Evolutionary conservation across 2,888 invertebrate genomes (phyloP).

Genomic region (Lithosia quadra): DNA sequence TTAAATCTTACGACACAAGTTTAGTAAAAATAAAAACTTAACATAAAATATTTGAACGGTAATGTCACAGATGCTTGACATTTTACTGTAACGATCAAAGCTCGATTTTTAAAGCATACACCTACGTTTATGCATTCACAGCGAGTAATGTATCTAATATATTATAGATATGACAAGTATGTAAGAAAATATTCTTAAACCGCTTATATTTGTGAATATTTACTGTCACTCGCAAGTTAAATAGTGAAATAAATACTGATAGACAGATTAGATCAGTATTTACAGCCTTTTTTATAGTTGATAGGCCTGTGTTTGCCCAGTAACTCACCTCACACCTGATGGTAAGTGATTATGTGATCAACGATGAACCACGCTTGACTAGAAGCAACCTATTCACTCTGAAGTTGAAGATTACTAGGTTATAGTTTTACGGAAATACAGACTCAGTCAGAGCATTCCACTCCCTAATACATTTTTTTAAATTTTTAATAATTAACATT

Average conservation of each 20-base stretch:
- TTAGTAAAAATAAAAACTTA: slow-evolving; percentile 11
- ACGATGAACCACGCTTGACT: too few relatives aligned
- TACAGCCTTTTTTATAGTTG: too few relatives aligned
- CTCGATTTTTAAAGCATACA: slow-evolving; percentile 11
- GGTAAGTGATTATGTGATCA: too few relatives aligned
- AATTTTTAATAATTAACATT: too few relatives aligned
- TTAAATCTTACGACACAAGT: slow-evolving; percentile 11
- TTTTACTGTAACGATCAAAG: slow-evolving; percentile 15
- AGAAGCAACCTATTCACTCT: too few relatives aligned
- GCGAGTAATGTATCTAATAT: slow-evolving; percentile 1
- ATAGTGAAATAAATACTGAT: neutral
- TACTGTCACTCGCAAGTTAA: neutral
- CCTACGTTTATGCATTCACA: slow-evolving; percentile 13
- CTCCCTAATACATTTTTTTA: too few relatives aligned
- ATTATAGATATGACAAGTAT: neutral
- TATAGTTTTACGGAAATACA: too few relatives aligned
- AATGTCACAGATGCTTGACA: slow-evolving; percentile 18
- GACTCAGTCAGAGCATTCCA: too few relatives aligned
- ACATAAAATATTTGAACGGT: slow-evolving; percentile 20
- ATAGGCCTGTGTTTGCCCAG: too few relatives aligned
- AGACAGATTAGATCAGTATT: neutral
- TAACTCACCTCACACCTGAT: too few relatives aligned
- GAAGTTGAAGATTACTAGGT: too few relatives aligned
- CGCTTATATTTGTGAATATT: slow-evolving; percentile 6
- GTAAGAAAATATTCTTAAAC: neutral